Evolutionary conservation across 2,888 invertebrate genomes (phyloP).

Genomic region (Drosophila mimica): DNA sequence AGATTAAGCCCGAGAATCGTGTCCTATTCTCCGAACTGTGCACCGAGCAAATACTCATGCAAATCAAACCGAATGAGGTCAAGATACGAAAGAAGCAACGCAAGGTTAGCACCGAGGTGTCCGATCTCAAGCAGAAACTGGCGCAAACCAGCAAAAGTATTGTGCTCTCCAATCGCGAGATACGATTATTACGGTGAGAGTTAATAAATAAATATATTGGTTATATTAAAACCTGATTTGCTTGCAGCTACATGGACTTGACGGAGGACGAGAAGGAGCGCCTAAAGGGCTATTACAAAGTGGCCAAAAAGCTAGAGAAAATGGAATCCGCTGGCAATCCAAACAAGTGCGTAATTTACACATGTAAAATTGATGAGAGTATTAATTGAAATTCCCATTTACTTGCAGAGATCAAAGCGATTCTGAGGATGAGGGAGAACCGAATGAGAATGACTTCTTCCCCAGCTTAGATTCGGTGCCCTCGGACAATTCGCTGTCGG

Average conservation of each 20-base stretch:
- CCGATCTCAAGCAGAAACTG: constrained; percentile 93
- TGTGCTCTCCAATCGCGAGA: constrained; percentile 96
- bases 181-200: constrained; percentile 90
- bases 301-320: constrained; percentile 96
- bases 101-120: constrained; percentile 95
- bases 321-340: constrained; percentile 91
- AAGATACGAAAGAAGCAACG: constrained; percentile 94
- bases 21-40: constrained; percentile 92
- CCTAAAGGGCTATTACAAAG: constrained; percentile 95
- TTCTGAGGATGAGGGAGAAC: constrained; percentile 90
- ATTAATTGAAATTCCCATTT: neutral
- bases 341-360: constrained; percentile 86
- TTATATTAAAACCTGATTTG: neutral
- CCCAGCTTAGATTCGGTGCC: constrained; percentile 92
- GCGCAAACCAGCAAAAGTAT: constrained; percentile 93
- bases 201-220: neutral
- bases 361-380: too few species aligned
- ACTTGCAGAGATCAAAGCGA: constrained; percentile 88
- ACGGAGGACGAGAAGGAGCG: constrained; percentile 97
- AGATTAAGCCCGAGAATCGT: constrained; percentile 90
- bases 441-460: constrained; percentile 89
- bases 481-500: constrained; percentile 89
- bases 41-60: constrained; percentile 94
- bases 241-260: constrained; percentile 91
- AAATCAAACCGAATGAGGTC: constrained; percentile 93